These are phyloP conservation scores for Caloenas nicobarica DNA, from an alignment of 2,113 vertebrate genomes.

Conservation along the genomic window DNA sequence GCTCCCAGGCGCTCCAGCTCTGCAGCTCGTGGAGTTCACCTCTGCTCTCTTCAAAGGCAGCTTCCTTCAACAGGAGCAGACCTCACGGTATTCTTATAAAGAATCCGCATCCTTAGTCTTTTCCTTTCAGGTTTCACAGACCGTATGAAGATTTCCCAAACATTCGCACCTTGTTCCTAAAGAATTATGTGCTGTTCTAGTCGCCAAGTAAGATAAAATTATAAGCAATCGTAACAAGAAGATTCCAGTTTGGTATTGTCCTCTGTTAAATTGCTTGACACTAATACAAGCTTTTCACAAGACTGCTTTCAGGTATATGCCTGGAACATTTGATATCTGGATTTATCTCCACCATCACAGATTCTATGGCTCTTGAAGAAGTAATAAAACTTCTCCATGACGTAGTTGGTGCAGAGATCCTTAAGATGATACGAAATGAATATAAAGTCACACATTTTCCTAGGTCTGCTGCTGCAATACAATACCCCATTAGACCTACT, in stretches of 20 bases:
- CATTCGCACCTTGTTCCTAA: neutral
- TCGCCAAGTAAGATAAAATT: neutral
- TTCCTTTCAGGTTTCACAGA: neutral
- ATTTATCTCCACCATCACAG: neutral
- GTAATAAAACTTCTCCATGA: neutral
- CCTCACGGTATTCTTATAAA: neutral
- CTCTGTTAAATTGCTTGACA: neutral
- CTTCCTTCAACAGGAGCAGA: neutral
- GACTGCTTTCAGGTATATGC: neutral
- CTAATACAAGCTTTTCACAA: neutral
- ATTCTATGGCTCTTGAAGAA: neutral
- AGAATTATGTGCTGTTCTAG: neutral
- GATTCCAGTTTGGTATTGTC: neutral
- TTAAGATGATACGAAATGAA: neutral
- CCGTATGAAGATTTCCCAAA: neutral
- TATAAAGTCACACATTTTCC: neutral
- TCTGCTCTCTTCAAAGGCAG: neutral
- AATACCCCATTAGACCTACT: neutral
- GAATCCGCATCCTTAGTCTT: neutral
- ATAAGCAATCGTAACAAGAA: neutral
- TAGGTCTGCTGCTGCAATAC: neutral
- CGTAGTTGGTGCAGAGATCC: neutral
- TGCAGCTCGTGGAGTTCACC: neutral
- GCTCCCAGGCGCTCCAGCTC: neutral
- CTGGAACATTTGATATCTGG: neutral